Evolutionary conservation across 2,797 vertebrate genomes (phyloP).

Genomic region (Anableps anableps): DNA sequence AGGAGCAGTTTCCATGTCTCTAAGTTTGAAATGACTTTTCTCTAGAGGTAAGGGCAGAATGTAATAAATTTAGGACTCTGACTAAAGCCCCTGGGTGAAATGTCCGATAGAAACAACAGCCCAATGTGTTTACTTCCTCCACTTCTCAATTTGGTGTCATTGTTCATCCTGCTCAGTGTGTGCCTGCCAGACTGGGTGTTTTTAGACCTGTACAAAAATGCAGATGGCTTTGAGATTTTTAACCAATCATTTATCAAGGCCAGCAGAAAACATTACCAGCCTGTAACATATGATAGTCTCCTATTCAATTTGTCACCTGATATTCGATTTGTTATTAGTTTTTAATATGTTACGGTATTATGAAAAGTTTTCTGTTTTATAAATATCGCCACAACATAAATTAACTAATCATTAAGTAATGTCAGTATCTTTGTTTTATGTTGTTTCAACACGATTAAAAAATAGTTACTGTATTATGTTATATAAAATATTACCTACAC

Average conservation of each 20-base stretch:
- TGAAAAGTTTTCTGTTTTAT: constrained; percentile 14
- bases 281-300: constrained; percentile 2
- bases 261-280: constrained; percentile 33
- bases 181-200: constrained; percentile 52
- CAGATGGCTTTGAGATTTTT: constrained; percentile 60
- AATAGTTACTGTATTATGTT: neutral
- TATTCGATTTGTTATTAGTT: too few relatives aligned
- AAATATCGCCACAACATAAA: constrained; percentile 3
- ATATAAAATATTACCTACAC: neutral
- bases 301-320: neutral
- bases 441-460: neutral
- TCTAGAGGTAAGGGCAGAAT: constrained; percentile 36
- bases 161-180: constrained; percentile 68
- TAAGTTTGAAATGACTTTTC: constrained; percentile 40
- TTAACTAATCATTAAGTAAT: constrained; percentile 40
- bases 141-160: constrained; percentile 57
- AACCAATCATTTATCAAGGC: constrained; percentile 57
- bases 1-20: constrained; percentile 25
- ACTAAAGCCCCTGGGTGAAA: constrained; percentile 58
- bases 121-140: constrained; percentile 59
- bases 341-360: too few relatives aligned
- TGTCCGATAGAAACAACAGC: constrained; percentile 71
- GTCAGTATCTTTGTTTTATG: constrained; percentile 11
- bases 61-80: constrained; percentile 58
- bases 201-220: constrained; percentile 57